Conservation (phyloP, 92 coral and sea anemone species). For the Zoanthus gigantus region DNA sequence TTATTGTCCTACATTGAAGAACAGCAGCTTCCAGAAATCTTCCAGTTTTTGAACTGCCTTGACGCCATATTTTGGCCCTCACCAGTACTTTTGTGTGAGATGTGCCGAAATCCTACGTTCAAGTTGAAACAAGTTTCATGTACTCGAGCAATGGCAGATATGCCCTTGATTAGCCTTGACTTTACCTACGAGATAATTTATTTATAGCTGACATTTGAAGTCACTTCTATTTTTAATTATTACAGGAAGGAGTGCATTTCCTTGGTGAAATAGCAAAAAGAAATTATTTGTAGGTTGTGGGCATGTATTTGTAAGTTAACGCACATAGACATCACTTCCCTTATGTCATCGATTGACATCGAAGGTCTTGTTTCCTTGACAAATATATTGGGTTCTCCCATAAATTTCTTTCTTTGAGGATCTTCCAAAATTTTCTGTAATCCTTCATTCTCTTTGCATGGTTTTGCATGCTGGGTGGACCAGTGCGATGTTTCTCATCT, state of each 20-base stretch:
- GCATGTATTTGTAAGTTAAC: conserved; percentile 23
- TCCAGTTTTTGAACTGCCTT: conserved; percentile 44
- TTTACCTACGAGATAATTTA: background rate
- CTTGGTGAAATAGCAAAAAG: background rate
- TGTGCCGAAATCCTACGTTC: conserved; percentile 52
- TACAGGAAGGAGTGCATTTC: conserved; percentile 49
- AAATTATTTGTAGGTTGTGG: conserved; percentile 56
- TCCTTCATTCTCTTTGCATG: too few species aligned
- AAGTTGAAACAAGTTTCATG: conserved; percentile 64
- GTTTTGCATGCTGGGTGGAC: too few species aligned
- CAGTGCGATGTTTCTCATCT: too few species aligned
- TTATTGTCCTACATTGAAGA: conserved; percentile 35
- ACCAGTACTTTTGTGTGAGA: conserved; percentile 60
- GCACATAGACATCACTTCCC: background rate
- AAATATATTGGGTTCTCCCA: too few species aligned
- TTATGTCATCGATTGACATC: too few species aligned
- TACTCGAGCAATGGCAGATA: conserved; percentile 71
- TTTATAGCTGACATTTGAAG: too few species aligned
- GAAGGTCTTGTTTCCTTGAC: too few species aligned
- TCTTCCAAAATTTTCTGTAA: too few species aligned
- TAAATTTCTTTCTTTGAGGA: too few species aligned
- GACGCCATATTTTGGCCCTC: conserved; percentile 62
- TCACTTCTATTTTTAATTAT: background rate
- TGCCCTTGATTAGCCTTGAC: background rate
- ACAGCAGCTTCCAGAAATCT: conserved; percentile 40